Base-by-base conservation (phyloP, 2,113 vertebrate species). In the Mesocricetus auratus region DNA sequence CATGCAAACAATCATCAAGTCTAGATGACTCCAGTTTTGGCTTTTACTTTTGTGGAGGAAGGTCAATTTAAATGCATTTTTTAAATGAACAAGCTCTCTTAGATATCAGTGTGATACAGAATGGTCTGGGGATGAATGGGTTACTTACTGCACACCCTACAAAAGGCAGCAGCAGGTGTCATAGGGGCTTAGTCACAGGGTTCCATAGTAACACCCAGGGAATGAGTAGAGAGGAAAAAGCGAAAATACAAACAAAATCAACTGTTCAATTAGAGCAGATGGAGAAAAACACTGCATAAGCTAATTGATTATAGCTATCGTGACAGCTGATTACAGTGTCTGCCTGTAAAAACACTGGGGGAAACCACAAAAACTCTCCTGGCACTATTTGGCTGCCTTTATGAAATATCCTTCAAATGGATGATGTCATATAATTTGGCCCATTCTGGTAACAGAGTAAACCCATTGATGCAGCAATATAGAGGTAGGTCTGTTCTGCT, bases 241-340 rank as follows among this genome's bases (percentile, higher is more conserved):
- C 24, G 66, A 97, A 94, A 95, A 96, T 93, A 93, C 91, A 97
- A 97, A 94, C 93, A 96, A 96, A 90, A 97, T 95, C 86, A 95
- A 96, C 73, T 93, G 74, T 94, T 94, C 88, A 96, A 92, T 98
- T 95, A 95, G 91, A 77, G 69, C 62, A 74, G 91, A 91, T 47
- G 79, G 96, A 90, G 11, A 96, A 91, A 97, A 97, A 85, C 79
- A 94, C 91, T 81, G 75, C 83, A 91, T 97, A 92, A 97, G 87
- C 93, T 97, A 97, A 98, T 97, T 13, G 36, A 98, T 98, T 98
- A 60, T 94, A 97, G 90, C 77, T 97, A 73, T 98, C 90, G 29
- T 24, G 89, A 73, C 10, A 86, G 90, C 0, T 75, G 91, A 97
- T 98, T 97, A 97, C 50, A 96, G 78, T 75, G 85, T 96, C 90